Conservation (phyloP, 2,797 vertebrate species). For the Ateles fusciceps region DNA sequence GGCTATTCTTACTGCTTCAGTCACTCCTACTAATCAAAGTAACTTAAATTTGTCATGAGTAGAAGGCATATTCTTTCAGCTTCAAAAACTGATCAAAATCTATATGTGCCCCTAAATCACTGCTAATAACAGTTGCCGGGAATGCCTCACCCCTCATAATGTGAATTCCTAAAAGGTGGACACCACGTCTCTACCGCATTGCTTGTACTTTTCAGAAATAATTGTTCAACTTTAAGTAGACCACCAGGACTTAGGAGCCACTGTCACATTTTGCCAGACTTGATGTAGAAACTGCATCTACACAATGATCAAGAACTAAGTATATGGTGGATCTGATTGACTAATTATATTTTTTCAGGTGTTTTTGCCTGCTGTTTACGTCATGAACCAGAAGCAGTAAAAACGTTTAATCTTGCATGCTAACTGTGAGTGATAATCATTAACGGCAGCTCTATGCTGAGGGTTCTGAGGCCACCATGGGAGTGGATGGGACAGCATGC, state of each 20-base stretch:
- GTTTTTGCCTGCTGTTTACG: neutral
- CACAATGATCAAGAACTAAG: neutral
- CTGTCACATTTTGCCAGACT: neutral
- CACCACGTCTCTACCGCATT: neutral
- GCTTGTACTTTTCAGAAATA: neutral
- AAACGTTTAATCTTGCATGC: neutral
- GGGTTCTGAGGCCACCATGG: neutral
- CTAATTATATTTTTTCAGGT: neutral
- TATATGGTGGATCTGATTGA: neutral
- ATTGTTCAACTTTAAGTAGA: neutral
- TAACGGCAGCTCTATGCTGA: neutral
- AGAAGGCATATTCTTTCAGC: neutral
- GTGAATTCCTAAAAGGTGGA: neutral
- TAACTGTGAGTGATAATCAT: neutral
- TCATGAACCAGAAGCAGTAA: neutral
- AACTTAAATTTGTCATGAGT: neutral
- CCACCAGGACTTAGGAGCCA: neutral
- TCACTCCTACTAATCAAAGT: neutral
- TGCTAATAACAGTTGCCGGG: neutral
- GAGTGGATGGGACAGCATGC: neutral
- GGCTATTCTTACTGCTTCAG: neutral
- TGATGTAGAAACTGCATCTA: neutral
- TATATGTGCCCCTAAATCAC: neutral
- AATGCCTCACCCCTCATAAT: neutral
- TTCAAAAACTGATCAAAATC: neutral